Base-by-base conservation (phyloP, 2,113 vertebrate genomes). In the Chascanopsetta lugubris region DNA sequence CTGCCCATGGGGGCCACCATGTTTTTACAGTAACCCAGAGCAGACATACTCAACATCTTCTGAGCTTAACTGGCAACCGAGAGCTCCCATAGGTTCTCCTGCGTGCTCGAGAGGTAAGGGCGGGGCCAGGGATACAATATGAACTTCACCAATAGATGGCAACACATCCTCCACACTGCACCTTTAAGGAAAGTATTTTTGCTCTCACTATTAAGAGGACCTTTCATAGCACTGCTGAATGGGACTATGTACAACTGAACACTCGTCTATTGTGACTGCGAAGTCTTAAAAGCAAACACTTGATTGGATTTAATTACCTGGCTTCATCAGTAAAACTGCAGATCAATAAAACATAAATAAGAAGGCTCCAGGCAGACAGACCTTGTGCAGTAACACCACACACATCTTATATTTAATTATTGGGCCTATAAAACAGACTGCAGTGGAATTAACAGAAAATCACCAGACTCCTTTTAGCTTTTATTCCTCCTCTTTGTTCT, bases 341-440 rank as follows among this genome's bases (percentile, higher is more conserved):
- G 29, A 79, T 79, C 58, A 77, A 67, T 79, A 63, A 60, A 72
- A 76, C 21, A 58, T 48, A 47, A 72, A 72, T 56, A 55, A 58
- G 38, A 32, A 11, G 13, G 59, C 55, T 42, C 38, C 38, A 7
- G 38, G 38, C 38, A 42, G 38, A 56, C 36, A 8, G 38, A 56
- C 36, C 21, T 24, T 32, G 64, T 34, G 56, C n/a, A 47, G 43
- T 36, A 57, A 49, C 22, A 26, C 51, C 43, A 38, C 71, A 66
- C 64, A 67, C 49, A 49, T 32, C 24, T 10, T 58, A 30, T 55
- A 42, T 61, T n/a, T 57, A 46, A 67, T 80, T 53, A 72, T 67
- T 45, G 56, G 20, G n/a, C 38, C 36, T 49, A 72, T 62, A 69
- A 75, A 69, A 58, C 32, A 61, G 27, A 50, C 34, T 43, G 45